Evolutionary conservation across 2,113 vertebrate species (phyloP), one percentile per base, ranked within the genome.

Genomic region (Cheirogaleus medius): DNA sequence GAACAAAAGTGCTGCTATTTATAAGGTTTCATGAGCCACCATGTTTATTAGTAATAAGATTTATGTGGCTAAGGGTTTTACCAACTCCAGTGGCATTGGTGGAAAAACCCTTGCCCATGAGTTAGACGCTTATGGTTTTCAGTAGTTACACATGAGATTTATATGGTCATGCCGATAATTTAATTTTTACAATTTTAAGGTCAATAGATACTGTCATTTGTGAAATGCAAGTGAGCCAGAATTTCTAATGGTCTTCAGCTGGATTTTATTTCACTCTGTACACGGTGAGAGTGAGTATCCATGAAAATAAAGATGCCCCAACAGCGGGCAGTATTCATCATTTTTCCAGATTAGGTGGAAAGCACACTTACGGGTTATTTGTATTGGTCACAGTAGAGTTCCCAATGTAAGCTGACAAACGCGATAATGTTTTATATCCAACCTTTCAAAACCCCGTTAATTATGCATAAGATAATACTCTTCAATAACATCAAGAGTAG

Each of bases 391-490:
- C 32, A 54, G 18, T 64, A 95, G 91, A 91, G 58, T 91, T 97
- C 37, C 76, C 86, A 86, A n/a, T 93, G 58, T 95, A 97, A 92
- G 60, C 64, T 91, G 93, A 95, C 63, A 97, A 95, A 80, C 6
- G 29, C 39, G 83, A 60, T 88, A 56, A 77, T 96, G 69, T 94
- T 94, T 89, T 97, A 80, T 95, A 91, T 76, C 82, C 63, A 94
- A 81, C 86, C 95, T 98, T 96, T 93, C 73, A 90, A 98, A 97
- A 94, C 56, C 52, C 77, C 68, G 63, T 96, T 97, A 95, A 97
- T 97, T 98, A 97, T 97, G 73, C 71, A 92, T 84, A 95, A 92
- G 94, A 85, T 93, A 96, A 82, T 91, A 86, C 85, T 95, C 91
- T 91, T 88, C 82, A 97, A 80, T 95, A 94, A 64, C 37, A 96